Evolutionary conservation across 2,888 invertebrate species (phyloP), one percentile per base, ranked within the genome.

Genomic region (Chrysolina haemoptera): DNA sequence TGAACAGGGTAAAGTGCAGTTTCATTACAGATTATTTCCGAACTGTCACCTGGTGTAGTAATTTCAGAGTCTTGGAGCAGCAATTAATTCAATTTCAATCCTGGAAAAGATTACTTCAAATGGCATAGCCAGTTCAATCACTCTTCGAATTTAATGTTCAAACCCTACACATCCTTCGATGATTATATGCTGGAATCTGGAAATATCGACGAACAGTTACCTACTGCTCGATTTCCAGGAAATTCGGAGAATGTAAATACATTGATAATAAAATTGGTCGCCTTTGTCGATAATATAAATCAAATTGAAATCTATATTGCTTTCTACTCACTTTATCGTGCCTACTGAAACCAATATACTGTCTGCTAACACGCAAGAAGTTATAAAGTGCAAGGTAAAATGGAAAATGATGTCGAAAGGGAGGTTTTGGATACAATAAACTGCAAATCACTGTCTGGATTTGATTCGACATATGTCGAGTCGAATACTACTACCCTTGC

Each of bases 361-460:
- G 22, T 8, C 59, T 27, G 59, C 35, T 59, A 59, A 59, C 59
- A 59, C 59, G 59, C 59, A 59, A 59, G 59, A 59, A 59, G 59
- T 27, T 59, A 27, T 59, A 59, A 27, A 27, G 22, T 59, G 27
- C 14, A 0, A 27, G n/a, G 22, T 27, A 8, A 59, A 59, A 59
- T 27, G n/a, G 27, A 27, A 59, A 59, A 27, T 16, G 27, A 59
- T 59, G 75, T 67, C 79, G 78, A 80, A 76, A 79, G 78, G 76
- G 68, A 75, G 67, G 72, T 77, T 77, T 77, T 68, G 75, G 75
- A 72, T 75, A 78, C 75, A 79, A 80, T 81, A 81, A 79, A 78
- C 79, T 75, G 78, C 78, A 77, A 79, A 74, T 77, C 77, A 78
- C 75, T 75, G 77, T 75, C 77, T 76, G 68, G 68, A 76, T 79